Evolutionary conservation across 2,113 vertebrate genomes (phyloP).

Genomic region (Triplophysa rosa): DNA sequence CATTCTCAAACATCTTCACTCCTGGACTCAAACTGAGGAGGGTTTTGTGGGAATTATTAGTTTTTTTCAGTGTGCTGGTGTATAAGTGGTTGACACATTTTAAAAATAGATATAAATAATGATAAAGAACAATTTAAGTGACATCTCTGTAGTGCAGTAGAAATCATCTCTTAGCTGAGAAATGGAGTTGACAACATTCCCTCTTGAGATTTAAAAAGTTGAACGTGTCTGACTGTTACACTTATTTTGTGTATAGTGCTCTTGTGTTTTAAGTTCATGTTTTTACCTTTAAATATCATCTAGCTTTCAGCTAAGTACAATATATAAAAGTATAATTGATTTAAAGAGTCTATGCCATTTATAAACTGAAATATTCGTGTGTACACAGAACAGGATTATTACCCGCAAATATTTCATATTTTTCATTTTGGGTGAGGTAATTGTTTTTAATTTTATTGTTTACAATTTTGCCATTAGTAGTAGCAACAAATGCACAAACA

Average conservation of each 20-base stretch:
- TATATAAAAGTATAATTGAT: constrained; percentile 26
- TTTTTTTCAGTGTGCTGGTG: constrained; percentile 31
- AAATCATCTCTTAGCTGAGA: background rate
- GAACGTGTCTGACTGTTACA: constrained; percentile 48
- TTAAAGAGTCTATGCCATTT: constrained; percentile 46
- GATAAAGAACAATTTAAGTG: constrained; percentile 2
- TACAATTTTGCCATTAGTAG: background rate
- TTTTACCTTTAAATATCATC: constrained; percentile 42
- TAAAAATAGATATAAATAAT: constrained; percentile 5
- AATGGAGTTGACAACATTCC: constrained; percentile 15
- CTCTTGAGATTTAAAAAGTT: constrained; percentile 24
- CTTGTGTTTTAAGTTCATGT: constrained; percentile 36
- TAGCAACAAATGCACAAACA: constrained; percentile 20
- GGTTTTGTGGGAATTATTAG: constrained; percentile 12
- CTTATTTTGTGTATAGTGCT: constrained; percentile 46
- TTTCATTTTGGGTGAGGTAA: background rate
- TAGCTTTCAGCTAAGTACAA: background rate
- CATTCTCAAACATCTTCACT: background rate
- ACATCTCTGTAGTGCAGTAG: constrained; percentile 10
- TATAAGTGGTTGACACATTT: background rate
- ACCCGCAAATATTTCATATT: constrained; percentile 11
- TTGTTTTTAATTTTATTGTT: background rate
- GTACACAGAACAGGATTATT: constrained; percentile 31
- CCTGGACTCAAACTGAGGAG: constrained; percentile 25
- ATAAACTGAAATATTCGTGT: constrained; percentile 38